Conservation (phyloP, 2,797 vertebrate genomes). For the Paratrypauchen microcephalus region DNA sequence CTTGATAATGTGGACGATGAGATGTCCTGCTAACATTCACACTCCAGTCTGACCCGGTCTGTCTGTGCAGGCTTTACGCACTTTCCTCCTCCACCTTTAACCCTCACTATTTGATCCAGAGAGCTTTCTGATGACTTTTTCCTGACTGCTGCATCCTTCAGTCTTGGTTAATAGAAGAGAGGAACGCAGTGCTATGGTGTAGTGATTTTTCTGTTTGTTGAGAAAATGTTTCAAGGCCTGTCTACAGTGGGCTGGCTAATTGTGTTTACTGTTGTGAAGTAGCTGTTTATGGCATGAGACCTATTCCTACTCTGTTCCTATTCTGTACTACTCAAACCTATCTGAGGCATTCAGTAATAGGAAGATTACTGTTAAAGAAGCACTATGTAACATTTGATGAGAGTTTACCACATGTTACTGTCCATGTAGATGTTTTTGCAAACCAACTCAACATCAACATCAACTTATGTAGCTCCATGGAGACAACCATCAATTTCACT, state of each 20-base stretch:
- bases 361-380: neutral
- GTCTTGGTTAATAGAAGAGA: neutral
- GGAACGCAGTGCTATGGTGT: neutral
- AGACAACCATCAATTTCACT: too few relatives aligned
- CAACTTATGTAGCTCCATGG: too few relatives aligned
- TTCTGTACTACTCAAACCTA: neutral
- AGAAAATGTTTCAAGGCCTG: neutral
- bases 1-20: conserved; percentile 48
- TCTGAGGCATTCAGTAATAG: neutral
- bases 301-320: neutral
- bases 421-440: too few relatives aligned
- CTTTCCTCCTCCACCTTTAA: conserved; percentile 63
- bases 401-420: too few relatives aligned
- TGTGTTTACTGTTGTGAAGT: neutral
- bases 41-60: conserved; percentile 53
- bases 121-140: conserved; percentile 52
- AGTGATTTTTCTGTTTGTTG: neutral
- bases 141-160: conserved; percentile 39
- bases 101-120: conserved; percentile 55
- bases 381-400: too few relatives aligned
- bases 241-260: neutral
- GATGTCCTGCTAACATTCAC: conserved; percentile 58
- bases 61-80: conserved; percentile 34
- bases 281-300: neutral
- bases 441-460: too few relatives aligned